Evolutionary conservation across 2,797 vertebrate species (phyloP), one percentile per base, ranked within the genome.

Genomic region (Eulemur rubriventer): DNA sequence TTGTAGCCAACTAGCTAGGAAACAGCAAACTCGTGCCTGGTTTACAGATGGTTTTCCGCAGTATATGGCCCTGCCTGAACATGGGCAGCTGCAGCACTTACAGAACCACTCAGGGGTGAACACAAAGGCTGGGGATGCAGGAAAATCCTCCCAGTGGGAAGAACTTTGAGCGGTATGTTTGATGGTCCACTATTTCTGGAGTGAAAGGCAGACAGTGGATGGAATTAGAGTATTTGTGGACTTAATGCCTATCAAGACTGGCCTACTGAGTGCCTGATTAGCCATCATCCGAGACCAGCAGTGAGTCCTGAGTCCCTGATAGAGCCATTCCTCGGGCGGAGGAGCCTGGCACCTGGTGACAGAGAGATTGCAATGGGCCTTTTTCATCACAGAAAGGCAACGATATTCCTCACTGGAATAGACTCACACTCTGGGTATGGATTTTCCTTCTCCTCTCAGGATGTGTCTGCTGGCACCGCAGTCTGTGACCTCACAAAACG

Each of bases 21-120:
- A 46, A 50, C 38, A 76, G 3, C 35, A 24, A n/a, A 43, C 4
- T 10, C 4, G 3, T n/a, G 41, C 28, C 46, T 43, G 41, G 0
- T 33, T 46, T 78, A 30, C 28, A n/a, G 61, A 41, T 46, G 4
- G 14, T 30, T n/a, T 50, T 46, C 43, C 2, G 7, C 5, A 26
- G n/a, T 5, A 20, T 13, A 1, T 10, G 6, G 12, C 10, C 6
- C 6, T 5, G 4, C 30, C 13, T n/a, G 4, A 50, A 35, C 1
- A 9, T 2, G 4, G 8, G 13, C 59, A 48, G 4, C 41, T 41
- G 4, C 9, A 35, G 12, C 35, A 41, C 41, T 28, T 24, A 4
- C 1, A 5, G 73, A 35, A 18, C 10, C 33, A 0, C 9, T 41
- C 2, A 2, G 30, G 14, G 9, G 20, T 52, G 7, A 73, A 30